Evolutionary conservation across 1,140 invertebrate species (phyloP), one percentile per base, ranked within the genome.

Genomic region (Chymomyza costata): DNA sequence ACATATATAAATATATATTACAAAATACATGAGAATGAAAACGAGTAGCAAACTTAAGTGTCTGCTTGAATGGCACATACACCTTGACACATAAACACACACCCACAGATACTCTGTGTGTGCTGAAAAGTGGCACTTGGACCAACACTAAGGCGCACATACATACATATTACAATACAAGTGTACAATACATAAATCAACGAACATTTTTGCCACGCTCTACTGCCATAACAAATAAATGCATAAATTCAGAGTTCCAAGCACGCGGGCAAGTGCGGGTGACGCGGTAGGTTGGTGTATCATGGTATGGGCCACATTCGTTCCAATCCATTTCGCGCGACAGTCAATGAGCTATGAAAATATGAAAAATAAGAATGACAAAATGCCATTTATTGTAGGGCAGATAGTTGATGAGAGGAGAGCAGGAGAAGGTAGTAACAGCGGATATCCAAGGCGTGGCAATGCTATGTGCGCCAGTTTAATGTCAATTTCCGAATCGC

Each of bases 271-370:
- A 30, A 17, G 38, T 25, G 1, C 43, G 38, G 19, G 31, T 53
- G 8, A 25, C n/a, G n/a, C n/a, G n/a, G 57, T 58, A 19, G 56
- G 34, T 63, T 63, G 51, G 43, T 54, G n/a, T n/a, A n/a, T n/a
- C n/a, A n/a, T n/a, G n/a, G n/a, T n/a, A n/a, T n/a, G n/a, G n/a
- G n/a, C n/a, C n/a, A 32, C 11, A 11, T 41, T 30, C 15, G 71
- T 76, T 62, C 63, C 71, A 58, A 45, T 28, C 65, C 70, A 78
- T 76, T 76, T 76, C 65, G 32, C 44, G 32, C 46, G 16, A 16
- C 44, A 63, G 39, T 71, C 70, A 76, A 71, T 76, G 70, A 76
- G 70, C 66, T 63, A 78, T 78, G 62, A 78, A 70, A 76, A 70
- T 71, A 76, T 76, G 57, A 66, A 63, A 58, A 71, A 78, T 55